Evolutionary conservation across 1,140 invertebrate genomes (phyloP), one percentile per base, ranked within the genome.

Genomic region (Hycleus phaleratus): DNA sequence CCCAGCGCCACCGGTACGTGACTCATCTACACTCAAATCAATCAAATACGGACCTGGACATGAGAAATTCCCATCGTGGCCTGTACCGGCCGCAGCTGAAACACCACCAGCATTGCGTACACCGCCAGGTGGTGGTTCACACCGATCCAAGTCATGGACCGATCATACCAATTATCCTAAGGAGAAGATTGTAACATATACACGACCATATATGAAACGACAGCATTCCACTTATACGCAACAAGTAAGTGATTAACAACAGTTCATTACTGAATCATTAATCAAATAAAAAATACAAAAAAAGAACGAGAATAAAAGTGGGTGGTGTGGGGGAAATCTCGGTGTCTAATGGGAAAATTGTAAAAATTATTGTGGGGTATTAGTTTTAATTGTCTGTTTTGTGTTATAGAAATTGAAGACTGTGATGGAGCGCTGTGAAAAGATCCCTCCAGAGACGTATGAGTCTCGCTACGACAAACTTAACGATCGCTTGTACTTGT

Each of bases 1-100:
- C 10, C 80, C 79, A 38, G 77, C 79, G 43, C 81, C 83, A 11
- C 84, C 85, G 48, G 83, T 85, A 24, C 77, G 85, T 60, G 85
- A 87, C 72, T 80, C 84, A 18, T 82, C 84, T 52, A 86, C 81
- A 67, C 77, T 87, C 65, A 85, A 85, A 71, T 70, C 75, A 45
- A 77, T 87, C 57, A 83, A 83, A 64, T 85, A 84, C 74, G 84
- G 83, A 12, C 83, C 85, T 49, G 85, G 82, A 55, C 88, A 90
- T 77, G 88, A 90, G 73, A 90, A 90, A 66, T 88, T 85, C 68
- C 87, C 88, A 3, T 88, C 86, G 43, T 90, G 88, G 87, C 87
- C 87, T 8, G 81, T 82, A 59, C 74, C 78, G 18, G 77, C 79
- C 46, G 75, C 75, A 8, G 73, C 75, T 46, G 76, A 78, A 50